Evolutionary conservation across 1,140 invertebrate genomes (phyloP), one percentile per base, ranked within the genome.

Genomic region (Zaprionus davidi): DNA sequence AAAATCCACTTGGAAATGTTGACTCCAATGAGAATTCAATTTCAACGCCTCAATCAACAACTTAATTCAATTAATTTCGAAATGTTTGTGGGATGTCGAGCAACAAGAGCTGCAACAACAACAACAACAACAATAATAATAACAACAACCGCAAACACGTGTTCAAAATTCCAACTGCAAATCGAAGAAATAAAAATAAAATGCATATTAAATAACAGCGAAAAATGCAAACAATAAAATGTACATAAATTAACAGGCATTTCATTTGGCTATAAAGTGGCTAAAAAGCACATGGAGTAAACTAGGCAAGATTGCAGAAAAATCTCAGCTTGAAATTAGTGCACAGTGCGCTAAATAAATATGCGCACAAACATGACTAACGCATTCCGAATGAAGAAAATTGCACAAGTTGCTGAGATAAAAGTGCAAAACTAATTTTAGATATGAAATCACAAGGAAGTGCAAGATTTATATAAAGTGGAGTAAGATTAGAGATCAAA

Each of bases 21-120:
- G 31, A 63, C 28, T 65, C 34, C 67, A 81, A 79, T 84, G 81
- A 70, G 78, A 85, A 86, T 82, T 81, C 79, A 82, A 82, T 86
- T 84, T 86, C 82, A 85, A 72, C 82, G 82, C 82, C 65, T 79
- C 82, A 82, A 72, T 86, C 82, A 85, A 82, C 82, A 82, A 70
- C 70, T 87, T 87, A 82, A 82, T 86, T 83, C 74, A 87, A 87
- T 88, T 88, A 88, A 80, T 83, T 87, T 79, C 63, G 62, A 75
- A 76, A 81, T 71, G 68, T 75, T 81, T 78, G 67, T 71, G 75
- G 79, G 65, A 57, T 67, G 70, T 63, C n/a, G 13, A 31, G 68
- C 24, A 57, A 44, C n/a, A 38, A 57, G 24, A 28, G 49, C 51
- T 71, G 56, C 63, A 71, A 79, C 41, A 65, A 67, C 46, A 62